Conservation (phyloP, 64 coral and sea anemone species). For the Pocillopora damicornis region DNA sequence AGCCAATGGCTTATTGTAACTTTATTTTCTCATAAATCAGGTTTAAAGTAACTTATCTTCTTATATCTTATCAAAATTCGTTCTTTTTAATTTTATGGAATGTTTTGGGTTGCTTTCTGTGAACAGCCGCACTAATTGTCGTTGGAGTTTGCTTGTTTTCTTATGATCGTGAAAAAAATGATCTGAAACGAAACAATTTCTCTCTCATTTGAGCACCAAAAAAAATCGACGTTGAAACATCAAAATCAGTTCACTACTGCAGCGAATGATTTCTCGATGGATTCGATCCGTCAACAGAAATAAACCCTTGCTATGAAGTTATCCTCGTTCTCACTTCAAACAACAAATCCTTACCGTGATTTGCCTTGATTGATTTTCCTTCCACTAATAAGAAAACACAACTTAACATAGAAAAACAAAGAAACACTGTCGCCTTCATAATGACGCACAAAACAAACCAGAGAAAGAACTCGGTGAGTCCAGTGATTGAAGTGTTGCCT, state of each 20-base stretch:
- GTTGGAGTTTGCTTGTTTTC: background rate
- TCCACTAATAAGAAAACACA: background rate
- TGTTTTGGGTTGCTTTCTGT: background rate
- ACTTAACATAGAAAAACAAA: background rate
- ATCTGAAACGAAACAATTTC: background rate
- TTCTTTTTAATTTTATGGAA: background rate
- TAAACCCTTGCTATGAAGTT: background rate
- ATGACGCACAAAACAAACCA: background rate
- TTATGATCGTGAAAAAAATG: background rate
- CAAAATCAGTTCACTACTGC: background rate
- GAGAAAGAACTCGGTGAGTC: background rate
- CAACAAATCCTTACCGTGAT: constrained; percentile 20
- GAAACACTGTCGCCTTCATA: constrained; percentile 7
- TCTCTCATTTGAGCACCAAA: background rate
- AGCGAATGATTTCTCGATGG: background rate
- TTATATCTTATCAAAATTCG: background rate
- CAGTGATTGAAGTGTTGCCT: background rate
- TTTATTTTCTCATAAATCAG: background rate
- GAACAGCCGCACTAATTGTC: background rate
- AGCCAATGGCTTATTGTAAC: background rate
- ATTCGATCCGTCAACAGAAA: background rate
- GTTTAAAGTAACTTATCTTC: background rate
- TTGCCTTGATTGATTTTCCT: constrained; percentile 25
- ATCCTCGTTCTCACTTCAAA: background rate
- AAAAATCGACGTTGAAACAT: background rate